Base-by-base conservation (phyloP, 2,113 vertebrate genomes). In the Anser brachyrhynchus region DNA sequence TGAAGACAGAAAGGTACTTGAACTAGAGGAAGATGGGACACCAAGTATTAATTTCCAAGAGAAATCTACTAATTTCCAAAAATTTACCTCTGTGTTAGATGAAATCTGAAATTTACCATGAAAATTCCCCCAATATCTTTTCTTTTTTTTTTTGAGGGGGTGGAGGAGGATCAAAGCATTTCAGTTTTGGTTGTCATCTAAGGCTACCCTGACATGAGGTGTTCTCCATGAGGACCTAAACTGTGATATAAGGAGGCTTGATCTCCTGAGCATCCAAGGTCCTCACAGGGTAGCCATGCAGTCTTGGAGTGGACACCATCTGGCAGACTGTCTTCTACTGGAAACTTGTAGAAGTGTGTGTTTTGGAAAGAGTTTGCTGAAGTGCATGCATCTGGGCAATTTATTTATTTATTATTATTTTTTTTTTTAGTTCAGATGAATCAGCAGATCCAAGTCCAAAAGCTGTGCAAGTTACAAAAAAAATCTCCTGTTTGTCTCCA, bases 401-500 rank as follows among this genome's bases (percentile, higher is more conserved):
- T 84, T 83, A 49, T 49, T 49, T 35, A 33, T 51, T 10, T 4
- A 11, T 54, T 35, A 35, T 35, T 35, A 35, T 35, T 35, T 35
- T 77, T n/a, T 77, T 90, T 91, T 93, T 96, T 75, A 71, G 69
- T 90, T 92, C 65, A 94, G 65, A 81, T 86, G 69, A 94, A 67
- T 95, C 89, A 95, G 83, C 89, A 95, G 43, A 89, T 86, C 55
- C 15, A 29, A 75, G 41, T 75, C 76, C 70, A 91, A 96, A 93
- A 71, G 28, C 73, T 72, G 39, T 0, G 2, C n/a, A 78, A 90
- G 71, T 91, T 88, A 67, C 35, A 94, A 90, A 92, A 49, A 4
- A 92, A 82, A 37, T 33, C 18, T 92, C 71, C 58, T 84, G 39
- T 52, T 43, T 71, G 61, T 69, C 26, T 95, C 59, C 52, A 85